phyloP scores from a whole-genome alignment of 2,113 vertebrate species.

The Ageneiosus marmoratus region DNA sequence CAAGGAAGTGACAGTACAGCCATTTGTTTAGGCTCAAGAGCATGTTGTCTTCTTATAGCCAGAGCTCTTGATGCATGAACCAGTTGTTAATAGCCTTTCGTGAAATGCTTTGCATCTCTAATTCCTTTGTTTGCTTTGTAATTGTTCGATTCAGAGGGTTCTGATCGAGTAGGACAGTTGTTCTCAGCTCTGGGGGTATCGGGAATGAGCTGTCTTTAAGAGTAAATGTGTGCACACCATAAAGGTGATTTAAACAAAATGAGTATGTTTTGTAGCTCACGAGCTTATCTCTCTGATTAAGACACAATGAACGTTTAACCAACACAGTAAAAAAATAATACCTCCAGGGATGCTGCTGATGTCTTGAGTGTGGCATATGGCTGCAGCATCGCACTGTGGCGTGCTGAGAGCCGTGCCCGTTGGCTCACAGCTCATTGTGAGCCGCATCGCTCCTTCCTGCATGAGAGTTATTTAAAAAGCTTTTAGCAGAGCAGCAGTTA shows the following conservation, averaged over 20 bases:
- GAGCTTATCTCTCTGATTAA: slow-evolving; percentile 30
- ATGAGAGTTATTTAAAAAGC: slow-evolving; percentile 36
- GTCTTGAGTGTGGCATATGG: slow-evolving; percentile 6
- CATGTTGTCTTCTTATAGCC: background rate
- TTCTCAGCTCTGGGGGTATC: slow-evolving; percentile 21
- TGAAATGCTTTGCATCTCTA: slow-evolving; percentile 17
- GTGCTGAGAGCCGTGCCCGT: background rate
- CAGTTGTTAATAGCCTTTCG: background rate
- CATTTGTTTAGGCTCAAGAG: background rate
- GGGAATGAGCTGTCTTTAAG: slow-evolving; percentile 11
- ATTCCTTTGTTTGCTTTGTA: slow-evolving; percentile 38
- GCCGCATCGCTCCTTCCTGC: slow-evolving; percentile 6
- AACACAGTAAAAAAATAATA: background rate
- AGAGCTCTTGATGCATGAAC: background rate
- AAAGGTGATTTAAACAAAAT: slow-evolving; percentile 33
- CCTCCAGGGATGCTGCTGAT: slow-evolving; percentile 33
- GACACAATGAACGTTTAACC: slow-evolving; percentile 27
- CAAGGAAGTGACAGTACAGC: background rate
- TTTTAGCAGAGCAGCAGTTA: slow-evolving; percentile 28
- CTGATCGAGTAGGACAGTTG: slow-evolving; percentile 25
- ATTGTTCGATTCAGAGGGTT: slow-evolving; percentile 8
- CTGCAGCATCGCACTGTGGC: background rate
- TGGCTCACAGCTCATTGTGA: slow-evolving; percentile 15
- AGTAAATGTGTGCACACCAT: background rate
- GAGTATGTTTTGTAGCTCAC: slow-evolving; percentile 4